A percentile compares a stretch with the other conserved stretches of the same genome.
These are phyloP conservation scores for Parapristionchus giblindavisi DNA, from an alignment of 2,888 invertebrate genomes.

Conservation along the genomic window DNA sequence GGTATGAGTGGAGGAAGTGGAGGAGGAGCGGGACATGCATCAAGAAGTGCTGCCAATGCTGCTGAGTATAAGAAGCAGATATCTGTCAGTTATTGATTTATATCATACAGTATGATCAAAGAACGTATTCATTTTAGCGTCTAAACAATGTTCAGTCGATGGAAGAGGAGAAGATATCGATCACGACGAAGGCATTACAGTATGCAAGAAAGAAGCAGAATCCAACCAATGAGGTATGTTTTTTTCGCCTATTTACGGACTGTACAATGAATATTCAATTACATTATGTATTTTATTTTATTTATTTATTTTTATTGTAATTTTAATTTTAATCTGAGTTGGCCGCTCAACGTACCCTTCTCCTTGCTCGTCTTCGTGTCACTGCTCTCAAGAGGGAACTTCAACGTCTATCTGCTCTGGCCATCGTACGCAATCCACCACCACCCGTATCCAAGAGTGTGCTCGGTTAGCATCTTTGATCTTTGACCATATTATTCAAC, in stretches of 20 bases:
- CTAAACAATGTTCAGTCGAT: conserved; percentile 19
- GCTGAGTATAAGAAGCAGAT: conserved; percentile 31
- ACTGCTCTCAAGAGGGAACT: conserved; percentile 31
- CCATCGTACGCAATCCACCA: conserved; percentile 35
- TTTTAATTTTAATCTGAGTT: neutral
- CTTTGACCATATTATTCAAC: neutral
- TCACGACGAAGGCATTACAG: conserved; percentile 21
- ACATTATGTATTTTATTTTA: neutral
- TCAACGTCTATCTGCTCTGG: conserved; percentile 26
- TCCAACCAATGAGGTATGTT: conserved; percentile 26
- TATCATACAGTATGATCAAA: neutral
- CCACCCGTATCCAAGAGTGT: conserved; percentile 32
- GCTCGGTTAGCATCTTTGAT: too few relatives aligned
- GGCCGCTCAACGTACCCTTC: conserved; percentile 34
- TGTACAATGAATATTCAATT: neutral
- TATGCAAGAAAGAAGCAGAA: conserved; percentile 38
- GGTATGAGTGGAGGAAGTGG: conserved; percentile 4
- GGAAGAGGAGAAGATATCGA: conserved; percentile 35
- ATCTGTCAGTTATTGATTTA: neutral
- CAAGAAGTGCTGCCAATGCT: conserved; percentile 18
- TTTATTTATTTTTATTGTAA: too few relatives aligned
- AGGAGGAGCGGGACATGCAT: neutral
- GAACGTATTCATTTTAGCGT: neutral
- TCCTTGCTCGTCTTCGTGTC: conserved; percentile 31
- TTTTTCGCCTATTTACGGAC: too few relatives aligned